Evolutionary conservation across 1,140 invertebrate species (phyloP).

Genomic region (Drosophila littoralis): DNA sequence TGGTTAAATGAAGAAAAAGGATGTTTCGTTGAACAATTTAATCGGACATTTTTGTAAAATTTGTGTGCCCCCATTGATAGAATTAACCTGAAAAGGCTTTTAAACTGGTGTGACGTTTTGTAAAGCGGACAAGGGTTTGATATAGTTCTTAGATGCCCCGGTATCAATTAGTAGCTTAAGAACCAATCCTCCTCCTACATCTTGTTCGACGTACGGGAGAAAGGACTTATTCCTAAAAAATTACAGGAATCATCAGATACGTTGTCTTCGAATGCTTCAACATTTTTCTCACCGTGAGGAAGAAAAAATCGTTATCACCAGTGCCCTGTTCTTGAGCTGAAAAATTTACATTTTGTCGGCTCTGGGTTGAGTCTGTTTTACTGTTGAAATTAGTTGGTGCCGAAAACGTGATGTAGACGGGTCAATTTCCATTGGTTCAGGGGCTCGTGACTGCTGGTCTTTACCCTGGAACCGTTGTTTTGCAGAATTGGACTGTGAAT

Average conservation of each 20-base stretch:
- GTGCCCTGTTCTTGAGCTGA: not conserved
- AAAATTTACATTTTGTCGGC: no score
- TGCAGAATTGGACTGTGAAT: not conserved
- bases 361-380: not conserved
- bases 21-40: not conserved
- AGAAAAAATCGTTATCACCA: not conserved
- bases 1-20: not conserved
- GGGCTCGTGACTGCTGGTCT: not conserved
- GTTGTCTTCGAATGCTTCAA: not conserved
- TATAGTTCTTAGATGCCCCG: not conserved
- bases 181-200: not conserved
- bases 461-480: not conserved
- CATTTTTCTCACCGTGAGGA: no score
- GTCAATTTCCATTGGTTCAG: slow-evolving; percentile 1
- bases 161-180: not conserved
- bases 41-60: not conserved
- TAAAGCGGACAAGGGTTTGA: slow-evolving; percentile 1
- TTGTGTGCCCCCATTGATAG: not conserved
- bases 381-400: not conserved
- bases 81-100: not conserved
- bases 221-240: slow-evolving; percentile 2
- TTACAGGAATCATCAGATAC: not conserved
- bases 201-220: not conserved
- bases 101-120: not conserved
- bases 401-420: not conserved